These are phyloP conservation scores for Ramazzottius varieornatus DNA, from an alignment of 2,888 invertebrate genomes.

Conservation along the genomic window DNA sequence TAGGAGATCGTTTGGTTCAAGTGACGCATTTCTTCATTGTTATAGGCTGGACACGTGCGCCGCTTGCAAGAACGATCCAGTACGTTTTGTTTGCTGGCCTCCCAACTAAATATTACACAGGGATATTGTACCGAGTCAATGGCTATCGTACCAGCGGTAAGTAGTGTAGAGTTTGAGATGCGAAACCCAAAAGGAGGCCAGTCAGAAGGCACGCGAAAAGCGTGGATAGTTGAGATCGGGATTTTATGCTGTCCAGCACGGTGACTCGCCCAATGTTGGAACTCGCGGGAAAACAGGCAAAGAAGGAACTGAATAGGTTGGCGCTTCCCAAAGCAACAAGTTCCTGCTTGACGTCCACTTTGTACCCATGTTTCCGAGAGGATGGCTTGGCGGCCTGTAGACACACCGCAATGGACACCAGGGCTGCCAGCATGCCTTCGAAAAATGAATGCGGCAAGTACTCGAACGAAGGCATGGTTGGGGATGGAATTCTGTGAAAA, in stretches of 20 bases:
- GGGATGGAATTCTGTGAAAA: neutral
- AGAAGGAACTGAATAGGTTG: neutral
- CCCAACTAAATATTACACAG: no score
- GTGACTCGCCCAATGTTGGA: neutral
- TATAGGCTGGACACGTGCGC: no score
- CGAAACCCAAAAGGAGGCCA: neutral
- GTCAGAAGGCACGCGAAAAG: neutral
- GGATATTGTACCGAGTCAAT: neutral
- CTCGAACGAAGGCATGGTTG: neutral
- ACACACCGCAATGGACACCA: neutral
- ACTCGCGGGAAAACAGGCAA: neutral
- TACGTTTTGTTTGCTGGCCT: no score
- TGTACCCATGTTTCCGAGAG: neutral
- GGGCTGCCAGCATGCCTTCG: neutral
- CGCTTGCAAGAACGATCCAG: neutral
- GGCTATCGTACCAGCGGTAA: neutral
- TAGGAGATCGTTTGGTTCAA: no score
- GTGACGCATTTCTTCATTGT: no score
- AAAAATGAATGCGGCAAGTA: neutral
- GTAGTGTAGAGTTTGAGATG: neutral
- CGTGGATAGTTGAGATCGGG: neutral
- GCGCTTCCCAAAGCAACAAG: neutral
- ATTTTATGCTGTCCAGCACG: neutral
- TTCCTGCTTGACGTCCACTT: neutral
- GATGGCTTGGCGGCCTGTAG: neutral